A percentile compares a stretch with the other conserved stretches of the same genome.
Evolutionary conservation across 2,797 vertebrate species (phyloP).

Genomic region (Sebastes itinus): DNA sequence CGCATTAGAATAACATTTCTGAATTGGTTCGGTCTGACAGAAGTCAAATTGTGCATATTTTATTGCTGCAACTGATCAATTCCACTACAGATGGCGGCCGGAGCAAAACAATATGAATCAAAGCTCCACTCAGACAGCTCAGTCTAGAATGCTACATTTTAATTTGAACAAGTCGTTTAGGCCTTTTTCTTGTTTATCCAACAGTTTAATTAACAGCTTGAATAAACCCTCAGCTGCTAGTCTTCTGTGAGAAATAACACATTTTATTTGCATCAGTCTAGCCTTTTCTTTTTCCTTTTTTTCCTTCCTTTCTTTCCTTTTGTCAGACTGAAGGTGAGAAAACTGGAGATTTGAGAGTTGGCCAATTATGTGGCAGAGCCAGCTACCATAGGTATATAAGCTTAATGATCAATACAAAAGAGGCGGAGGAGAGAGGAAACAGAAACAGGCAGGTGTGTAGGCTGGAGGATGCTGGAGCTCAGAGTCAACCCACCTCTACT

Average conservation of each 20-base stretch:
- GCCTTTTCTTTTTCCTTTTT: background rate
- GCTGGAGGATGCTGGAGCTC: slow-evolving; percentile 20
- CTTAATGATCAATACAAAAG: slow-evolving; percentile 49
- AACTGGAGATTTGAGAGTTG: slow-evolving; percentile 32
- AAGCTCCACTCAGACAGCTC: slow-evolving; percentile 12
- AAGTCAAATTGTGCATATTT: slow-evolving; percentile 26
- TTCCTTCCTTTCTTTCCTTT: background rate
- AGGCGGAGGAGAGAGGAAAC: background rate
- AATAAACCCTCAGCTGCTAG: slow-evolving; percentile 51
- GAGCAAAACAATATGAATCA: slow-evolving; percentile 43
- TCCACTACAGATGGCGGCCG: slow-evolving; percentile 24
- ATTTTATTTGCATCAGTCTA: slow-evolving; percentile 46
- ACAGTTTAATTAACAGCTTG: slow-evolving; percentile 71
- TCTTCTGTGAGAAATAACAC: slow-evolving; percentile 48
- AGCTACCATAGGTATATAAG: slow-evolving; percentile 29
- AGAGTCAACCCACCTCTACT: background rate
- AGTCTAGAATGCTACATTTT: slow-evolving; percentile 28
- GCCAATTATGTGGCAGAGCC: slow-evolving; percentile 55
- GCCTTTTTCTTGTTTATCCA: slow-evolving; percentile 56
- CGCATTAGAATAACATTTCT: background rate
- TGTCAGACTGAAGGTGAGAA: slow-evolving; percentile 57
- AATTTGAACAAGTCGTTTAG: slow-evolving; percentile 26
- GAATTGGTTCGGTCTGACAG: background rate
- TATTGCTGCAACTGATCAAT: slow-evolving; percentile 30
- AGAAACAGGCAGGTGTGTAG: slow-evolving; percentile 5